Base-by-base conservation (phyloP, 2,113 vertebrate genomes). In the Orycteropus afer region DNA sequence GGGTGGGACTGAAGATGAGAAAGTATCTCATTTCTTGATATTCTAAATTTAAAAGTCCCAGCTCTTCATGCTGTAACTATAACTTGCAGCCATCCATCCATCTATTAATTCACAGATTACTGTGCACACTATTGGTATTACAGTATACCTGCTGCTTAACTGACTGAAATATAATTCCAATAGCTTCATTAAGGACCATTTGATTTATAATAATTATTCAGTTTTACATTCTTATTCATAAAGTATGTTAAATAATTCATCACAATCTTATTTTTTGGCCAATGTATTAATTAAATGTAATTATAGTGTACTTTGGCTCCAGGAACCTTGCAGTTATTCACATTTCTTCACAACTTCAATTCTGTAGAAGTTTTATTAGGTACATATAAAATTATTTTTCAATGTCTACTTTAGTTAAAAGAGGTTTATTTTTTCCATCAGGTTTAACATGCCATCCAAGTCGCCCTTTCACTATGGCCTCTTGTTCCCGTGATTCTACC, bases 401-500 rank as follows among this genome's bases (percentile, higher is more conserved):
- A 49, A 3, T 20, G 17, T 63, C 77, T 42, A 29, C 61, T 86
- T 82, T n/a, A 34, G 37, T 84, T 76, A 69, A 91, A 47, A 22
- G 55, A 22, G 13, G 7, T 42, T 20, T 71, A 2, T 81, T 18
- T 57, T 93, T 22, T 84, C 86, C 80, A 0, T 55, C 95, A 99
- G 99, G 99, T 84, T 96, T 99, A 92, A 99, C 99, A 0, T 99
- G 99, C 87, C 99, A 99, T 89, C 99, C 99, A 37, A 99, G 97
- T 78, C 98, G 99, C 55, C 99, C 99, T 0, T 99, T 99, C 98
- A 99, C 99, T 18, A 99, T 99, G 99, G 99, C 99, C 3, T 99
- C 99, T 90, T 99, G 99, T 82, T 99, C 99, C 92, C 99, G 99
- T 67, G 99, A 99, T 97, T 99, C 99, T 23, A 99, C 99, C 8